phyloP scores from a whole-genome alignment of 1,140 invertebrate genomes.

The Drosophila busckii region DNA sequence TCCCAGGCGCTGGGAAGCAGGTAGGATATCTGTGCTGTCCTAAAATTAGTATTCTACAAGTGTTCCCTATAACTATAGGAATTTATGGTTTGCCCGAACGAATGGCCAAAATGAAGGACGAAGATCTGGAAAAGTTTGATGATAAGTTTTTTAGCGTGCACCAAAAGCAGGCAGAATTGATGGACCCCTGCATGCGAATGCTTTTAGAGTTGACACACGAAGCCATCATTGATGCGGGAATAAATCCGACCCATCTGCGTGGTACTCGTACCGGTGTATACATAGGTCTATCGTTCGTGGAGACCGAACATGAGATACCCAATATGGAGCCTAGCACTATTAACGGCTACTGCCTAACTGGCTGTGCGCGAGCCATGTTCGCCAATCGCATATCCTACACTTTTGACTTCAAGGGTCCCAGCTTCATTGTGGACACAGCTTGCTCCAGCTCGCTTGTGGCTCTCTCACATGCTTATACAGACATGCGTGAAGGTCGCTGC shows the following conservation, averaged over 20 bases:
- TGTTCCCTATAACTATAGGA: slow-evolving; percentile 44
- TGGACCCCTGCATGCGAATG: slow-evolving; percentile 97
- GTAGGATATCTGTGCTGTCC: slow-evolving; percentile 17
- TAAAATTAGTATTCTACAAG: not conserved
- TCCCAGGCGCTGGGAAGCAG: slow-evolving; percentile 88
- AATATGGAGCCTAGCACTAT: slow-evolving; percentile 86
- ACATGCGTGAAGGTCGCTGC: slow-evolving; percentile 92
- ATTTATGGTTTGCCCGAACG: slow-evolving; percentile 90
- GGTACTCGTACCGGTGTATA: slow-evolving; percentile 94
- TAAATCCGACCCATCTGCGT: slow-evolving; percentile 88
- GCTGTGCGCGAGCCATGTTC: slow-evolving; percentile 97
- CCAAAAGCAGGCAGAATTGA: slow-evolving; percentile 94
- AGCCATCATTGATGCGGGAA: slow-evolving; percentile 94
- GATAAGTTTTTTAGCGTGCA: slow-evolving; percentile 95
- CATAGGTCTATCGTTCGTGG: slow-evolving; percentile 91
- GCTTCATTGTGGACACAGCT: slow-evolving; percentile 95
- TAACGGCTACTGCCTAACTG: slow-evolving; percentile 95
- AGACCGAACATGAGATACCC: slow-evolving; percentile 90
- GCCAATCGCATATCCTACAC: slow-evolving; percentile 96
- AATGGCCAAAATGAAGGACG: slow-evolving; percentile 94
- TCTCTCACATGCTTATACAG: slow-evolving; percentile 89
- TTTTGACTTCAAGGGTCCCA: slow-evolving; percentile 95
- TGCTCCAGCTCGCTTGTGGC: slow-evolving; percentile 96
- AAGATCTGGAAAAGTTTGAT: slow-evolving; percentile 92
- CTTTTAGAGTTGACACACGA: slow-evolving; percentile 96